phyloP scores from a whole-genome alignment of 2,797 vertebrate species.

The Coracias cyanogaster region DNA sequence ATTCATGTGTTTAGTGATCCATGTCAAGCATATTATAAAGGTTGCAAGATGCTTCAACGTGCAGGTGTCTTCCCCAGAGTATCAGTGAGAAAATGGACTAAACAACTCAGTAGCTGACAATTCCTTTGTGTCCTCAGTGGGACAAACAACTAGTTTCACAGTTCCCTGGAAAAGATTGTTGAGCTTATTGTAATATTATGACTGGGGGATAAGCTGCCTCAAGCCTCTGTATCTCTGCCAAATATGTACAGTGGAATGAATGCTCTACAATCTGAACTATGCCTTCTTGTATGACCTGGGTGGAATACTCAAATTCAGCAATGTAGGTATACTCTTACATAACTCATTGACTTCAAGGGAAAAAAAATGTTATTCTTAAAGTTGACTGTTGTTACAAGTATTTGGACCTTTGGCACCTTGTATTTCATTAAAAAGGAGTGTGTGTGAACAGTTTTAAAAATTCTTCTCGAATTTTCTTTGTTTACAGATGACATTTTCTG shows the following conservation, averaged over 20 bases:
- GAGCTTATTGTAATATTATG: not conserved
- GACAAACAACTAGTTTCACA: not conserved
- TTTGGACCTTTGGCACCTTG: not conserved
- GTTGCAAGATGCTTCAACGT: not conserved
- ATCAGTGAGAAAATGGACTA: not conserved
- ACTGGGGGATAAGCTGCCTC: not conserved
- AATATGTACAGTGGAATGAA: not conserved
- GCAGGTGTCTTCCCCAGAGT: not conserved
- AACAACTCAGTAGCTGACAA: not conserved
- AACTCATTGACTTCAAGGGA: not conserved
- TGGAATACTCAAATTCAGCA: not conserved
- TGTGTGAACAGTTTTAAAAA: not conserved
- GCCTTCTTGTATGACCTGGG: not conserved
- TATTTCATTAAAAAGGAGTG: not conserved
- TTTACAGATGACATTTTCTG: not conserved
- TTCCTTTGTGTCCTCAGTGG: not conserved
- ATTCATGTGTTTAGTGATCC: not conserved
- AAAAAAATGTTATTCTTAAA: not conserved
- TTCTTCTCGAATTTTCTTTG: not conserved
- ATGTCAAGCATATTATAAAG: not conserved
- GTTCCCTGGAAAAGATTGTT: not conserved
- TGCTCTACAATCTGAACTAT: rapidly evolving
- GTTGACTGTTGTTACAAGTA: not conserved
- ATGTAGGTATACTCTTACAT: not conserved
- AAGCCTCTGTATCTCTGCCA: not conserved